These are phyloP conservation scores for Agapetus fuscipes DNA, from an alignment of 2,888 invertebrate species.

Conservation along the genomic window DNA sequence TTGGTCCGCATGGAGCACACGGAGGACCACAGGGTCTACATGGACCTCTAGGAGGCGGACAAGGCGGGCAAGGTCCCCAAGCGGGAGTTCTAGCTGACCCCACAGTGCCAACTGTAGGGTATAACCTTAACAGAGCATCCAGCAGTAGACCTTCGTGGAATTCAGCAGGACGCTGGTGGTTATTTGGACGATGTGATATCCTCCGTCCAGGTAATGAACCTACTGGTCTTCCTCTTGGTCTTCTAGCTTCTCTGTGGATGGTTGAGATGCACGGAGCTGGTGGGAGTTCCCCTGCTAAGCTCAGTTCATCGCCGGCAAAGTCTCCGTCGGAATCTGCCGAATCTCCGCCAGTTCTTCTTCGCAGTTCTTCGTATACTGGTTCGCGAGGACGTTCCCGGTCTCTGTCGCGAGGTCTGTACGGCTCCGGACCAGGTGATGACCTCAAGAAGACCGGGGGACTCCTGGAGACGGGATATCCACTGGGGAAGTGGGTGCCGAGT, in stretches of 20 bases:
- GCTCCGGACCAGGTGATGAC: slow-evolving; percentile 57
- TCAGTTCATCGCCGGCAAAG: slow-evolving; percentile 76
- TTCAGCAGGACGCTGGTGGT: slow-evolving; percentile 58
- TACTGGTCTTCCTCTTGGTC: slow-evolving; percentile 41
- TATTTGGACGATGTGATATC: slow-evolving; percentile 48
- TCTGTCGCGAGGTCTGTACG: slow-evolving; percentile 48
- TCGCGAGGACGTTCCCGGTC: slow-evolving; percentile 40
- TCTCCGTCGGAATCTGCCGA: slow-evolving; percentile 62
- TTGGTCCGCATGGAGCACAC: slow-evolving; percentile 49
- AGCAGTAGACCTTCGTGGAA: slow-evolving; percentile 74
- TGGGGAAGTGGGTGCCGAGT: slow-evolving; percentile 47
- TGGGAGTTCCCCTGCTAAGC: slow-evolving; percentile 36
- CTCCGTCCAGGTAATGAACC: slow-evolving; percentile 47
- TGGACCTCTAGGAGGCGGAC: slow-evolving; percentile 32
- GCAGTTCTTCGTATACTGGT: slow-evolving; percentile 75
- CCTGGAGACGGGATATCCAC: slow-evolving; percentile 51
- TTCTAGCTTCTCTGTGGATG: slow-evolving; percentile 30
- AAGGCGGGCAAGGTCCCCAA: slow-evolving; percentile 28
- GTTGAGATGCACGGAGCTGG: slow-evolving; percentile 27
- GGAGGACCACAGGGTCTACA: slow-evolving; percentile 53
- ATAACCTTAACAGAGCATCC: slow-evolving; percentile 60
- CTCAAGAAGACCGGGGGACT: slow-evolving; percentile 62
- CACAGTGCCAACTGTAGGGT: slow-evolving; percentile 62
- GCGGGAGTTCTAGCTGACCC: slow-evolving; percentile 39
- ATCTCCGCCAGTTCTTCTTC: slow-evolving; percentile 49